phyloP scores from a whole-genome alignment of 2,113 vertebrate genomes.

The Sinocyclocheilus anshuiensis region DNA sequence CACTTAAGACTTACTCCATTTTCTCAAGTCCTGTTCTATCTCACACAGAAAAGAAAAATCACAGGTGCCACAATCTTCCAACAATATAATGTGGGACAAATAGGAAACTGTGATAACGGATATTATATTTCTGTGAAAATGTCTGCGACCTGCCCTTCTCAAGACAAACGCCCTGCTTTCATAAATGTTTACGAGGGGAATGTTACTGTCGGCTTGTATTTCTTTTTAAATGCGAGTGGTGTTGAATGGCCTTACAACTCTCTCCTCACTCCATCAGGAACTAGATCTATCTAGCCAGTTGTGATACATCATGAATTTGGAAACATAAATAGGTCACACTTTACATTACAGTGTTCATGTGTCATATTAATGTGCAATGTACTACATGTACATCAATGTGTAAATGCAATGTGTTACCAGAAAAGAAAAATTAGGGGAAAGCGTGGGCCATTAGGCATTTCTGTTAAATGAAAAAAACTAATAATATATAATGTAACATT shows the following conservation, averaged over 20 bases:
- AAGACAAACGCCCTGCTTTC: slow-evolving; percentile 31
- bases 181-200: not conserved
- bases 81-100: slow-evolving; percentile 47
- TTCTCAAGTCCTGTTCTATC: slow-evolving; percentile 47
- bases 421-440: not conserved
- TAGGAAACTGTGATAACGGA: slow-evolving; percentile 47
- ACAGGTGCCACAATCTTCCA: slow-evolving; percentile 57
- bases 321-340: slow-evolving; percentile 20
- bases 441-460: not conserved
- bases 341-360: not conserved
- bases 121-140: slow-evolving; percentile 53
- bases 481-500: not conserved
- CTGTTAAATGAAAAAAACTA: too few relatives aligned
- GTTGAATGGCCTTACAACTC: slow-evolving; percentile 22
- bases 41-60: slow-evolving; percentile 53
- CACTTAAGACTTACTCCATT: slow-evolving; percentile 29
- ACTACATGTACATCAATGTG: not conserved
- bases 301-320: slow-evolving; percentile 37
- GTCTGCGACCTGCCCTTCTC: slow-evolving; percentile 30
- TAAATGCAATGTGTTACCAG: not conserved
- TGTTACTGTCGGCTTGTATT: slow-evolving; percentile 7
- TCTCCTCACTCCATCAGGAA: slow-evolving; percentile 23
- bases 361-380: not conserved
- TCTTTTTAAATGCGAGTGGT: slow-evolving; percentile 28
- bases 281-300: slow-evolving; percentile 32